Percentiles rank a stretch among this genome's conserved stretches.
Evolutionary conservation across 2,888 invertebrate species (phyloP).

Genomic region (Euproctis similis): DNA sequence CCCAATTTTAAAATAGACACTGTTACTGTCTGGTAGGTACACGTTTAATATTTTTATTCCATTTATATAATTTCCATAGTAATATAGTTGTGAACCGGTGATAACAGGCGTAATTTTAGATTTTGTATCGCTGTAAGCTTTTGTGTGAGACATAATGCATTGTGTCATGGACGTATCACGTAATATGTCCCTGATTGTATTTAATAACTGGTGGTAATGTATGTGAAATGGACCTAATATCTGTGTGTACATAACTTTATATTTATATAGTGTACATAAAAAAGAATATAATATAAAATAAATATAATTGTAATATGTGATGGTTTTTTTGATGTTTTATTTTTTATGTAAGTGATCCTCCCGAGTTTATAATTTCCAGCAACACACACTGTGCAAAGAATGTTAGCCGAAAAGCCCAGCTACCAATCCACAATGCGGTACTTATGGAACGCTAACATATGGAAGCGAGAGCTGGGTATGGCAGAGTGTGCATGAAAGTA

Average conservation of each 20-base stretch:
- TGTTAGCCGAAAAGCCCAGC: no score
- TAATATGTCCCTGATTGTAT: no score
- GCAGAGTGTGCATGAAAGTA: no score
- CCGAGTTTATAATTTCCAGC: no score
- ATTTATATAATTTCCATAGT: conserved; percentile 21
- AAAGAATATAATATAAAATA: conserved; percentile 47
- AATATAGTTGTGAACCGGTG: conserved; percentile 11
- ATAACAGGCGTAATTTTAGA: conserved; percentile 21
- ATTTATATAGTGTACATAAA: conserved; percentile 58
- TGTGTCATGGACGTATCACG: no score
- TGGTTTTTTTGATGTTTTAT: conserved; percentile 16
- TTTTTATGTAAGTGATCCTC: no score
- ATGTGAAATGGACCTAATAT: conserved; percentile 62
- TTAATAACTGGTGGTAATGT: conserved; percentile 27
- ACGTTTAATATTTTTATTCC: conserved; percentile 16
- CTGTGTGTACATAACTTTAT: conserved; percentile 64
- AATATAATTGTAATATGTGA: conserved; percentile 33
- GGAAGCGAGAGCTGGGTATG: no score
- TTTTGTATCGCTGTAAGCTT: conserved; percentile 24
- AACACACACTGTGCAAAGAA: no score
- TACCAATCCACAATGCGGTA: no score
- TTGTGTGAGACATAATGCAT: no score
- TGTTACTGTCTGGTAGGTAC: no score
- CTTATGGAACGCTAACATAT: no score
- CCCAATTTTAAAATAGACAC: background rate